A percentile compares a stretch with the other conserved stretches of the same genome.
phyloP scores from a whole-genome alignment of 2,113 vertebrate species.

The Cephalopterus ornatus region DNA sequence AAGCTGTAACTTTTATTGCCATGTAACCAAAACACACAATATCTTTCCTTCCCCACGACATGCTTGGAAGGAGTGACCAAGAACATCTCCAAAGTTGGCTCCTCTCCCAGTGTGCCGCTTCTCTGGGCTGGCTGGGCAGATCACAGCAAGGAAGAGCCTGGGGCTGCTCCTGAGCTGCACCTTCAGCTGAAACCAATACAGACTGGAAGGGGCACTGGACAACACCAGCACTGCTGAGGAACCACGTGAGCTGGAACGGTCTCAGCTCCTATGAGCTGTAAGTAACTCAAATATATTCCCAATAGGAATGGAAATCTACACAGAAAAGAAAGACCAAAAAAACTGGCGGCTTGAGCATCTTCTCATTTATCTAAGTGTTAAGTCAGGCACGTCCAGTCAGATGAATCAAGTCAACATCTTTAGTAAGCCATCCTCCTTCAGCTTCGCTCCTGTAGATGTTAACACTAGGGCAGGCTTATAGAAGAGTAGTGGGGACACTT shows the following conservation, averaged over 20 bases:
- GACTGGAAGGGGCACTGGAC: neutral
- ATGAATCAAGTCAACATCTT: neutral
- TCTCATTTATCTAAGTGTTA: neutral
- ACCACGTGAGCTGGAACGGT: fast-evolving
- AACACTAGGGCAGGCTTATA: neutral
- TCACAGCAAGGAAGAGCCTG: neutral
- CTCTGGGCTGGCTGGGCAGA: neutral
- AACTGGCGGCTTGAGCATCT: neutral
- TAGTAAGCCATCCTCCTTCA: neutral
- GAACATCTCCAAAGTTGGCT: neutral
- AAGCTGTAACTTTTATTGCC: neutral
- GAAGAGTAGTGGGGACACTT: neutral
- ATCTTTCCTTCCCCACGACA: neutral
- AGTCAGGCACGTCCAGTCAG: neutral
- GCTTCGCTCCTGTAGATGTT: neutral
- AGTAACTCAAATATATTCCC: neutral
- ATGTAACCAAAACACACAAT: neutral
- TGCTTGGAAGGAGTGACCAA: neutral
- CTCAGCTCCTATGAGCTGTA: neutral
- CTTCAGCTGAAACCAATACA: neutral
- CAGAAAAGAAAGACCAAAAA: neutral
- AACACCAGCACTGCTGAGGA: neutral
- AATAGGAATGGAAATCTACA: neutral
- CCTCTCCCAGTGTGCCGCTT: neutral
- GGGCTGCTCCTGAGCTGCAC: neutral